These are phyloP conservation scores for Malurus cyaneus DNA, from an alignment of 2,113 vertebrate species.

Conservation along the genomic window DNA sequence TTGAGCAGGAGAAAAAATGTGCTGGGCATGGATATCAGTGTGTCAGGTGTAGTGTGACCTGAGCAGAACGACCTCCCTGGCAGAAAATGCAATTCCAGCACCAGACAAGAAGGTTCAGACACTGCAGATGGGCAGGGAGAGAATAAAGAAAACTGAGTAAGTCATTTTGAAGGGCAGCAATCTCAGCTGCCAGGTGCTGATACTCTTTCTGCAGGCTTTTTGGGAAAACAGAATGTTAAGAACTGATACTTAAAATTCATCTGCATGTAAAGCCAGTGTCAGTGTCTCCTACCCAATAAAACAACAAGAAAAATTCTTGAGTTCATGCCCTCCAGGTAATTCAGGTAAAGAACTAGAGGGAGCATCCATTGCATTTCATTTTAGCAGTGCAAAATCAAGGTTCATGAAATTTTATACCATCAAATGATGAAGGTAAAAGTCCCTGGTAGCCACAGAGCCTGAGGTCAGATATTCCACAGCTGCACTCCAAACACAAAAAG, in stretches of 20 bases:
- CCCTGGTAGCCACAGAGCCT: slow-evolving; percentile 26
- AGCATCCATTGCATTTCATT: not conserved
- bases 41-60: not conserved
- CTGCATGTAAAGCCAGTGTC: not conserved
- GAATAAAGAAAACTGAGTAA: not conserved
- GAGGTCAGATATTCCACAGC: slow-evolving; percentile 60
- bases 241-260: not conserved
- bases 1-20: not conserved
- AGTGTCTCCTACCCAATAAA: not conserved
- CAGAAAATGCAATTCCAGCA: not conserved
- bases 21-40: not conserved
- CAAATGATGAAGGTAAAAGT: not conserved
- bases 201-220: not conserved
- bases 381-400: not conserved
- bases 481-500: slow-evolving; percentile 55
- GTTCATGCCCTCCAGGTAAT: not conserved
- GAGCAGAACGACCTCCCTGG: fast-evolving
- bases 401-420: slow-evolving; percentile 58
- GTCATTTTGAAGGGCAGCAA: not conserved
- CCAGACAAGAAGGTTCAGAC: not conserved
- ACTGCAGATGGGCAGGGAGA: not conserved
- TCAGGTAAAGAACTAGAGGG: not conserved
- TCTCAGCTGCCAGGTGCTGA: not conserved
- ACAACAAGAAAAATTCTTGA: not conserved
- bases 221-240: not conserved